Percentiles rank a stretch among this genome's conserved stretches.
phyloP scores from a whole-genome alignment of 2,888 invertebrate genomes.

The Himalopsyche anomala region DNA sequence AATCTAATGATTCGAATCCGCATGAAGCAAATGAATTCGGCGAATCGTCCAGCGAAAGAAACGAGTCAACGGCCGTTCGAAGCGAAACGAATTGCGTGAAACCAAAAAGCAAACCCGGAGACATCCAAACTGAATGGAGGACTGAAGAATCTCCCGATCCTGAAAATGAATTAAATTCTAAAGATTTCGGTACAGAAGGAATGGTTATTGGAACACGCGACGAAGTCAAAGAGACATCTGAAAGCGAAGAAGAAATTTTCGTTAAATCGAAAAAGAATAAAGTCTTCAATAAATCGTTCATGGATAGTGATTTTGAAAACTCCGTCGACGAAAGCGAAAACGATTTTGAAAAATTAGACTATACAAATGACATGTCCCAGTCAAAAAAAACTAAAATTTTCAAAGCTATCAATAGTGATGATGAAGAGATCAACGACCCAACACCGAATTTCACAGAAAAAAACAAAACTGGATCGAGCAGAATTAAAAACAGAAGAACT shows the following conservation, averaged over 20 bases:
- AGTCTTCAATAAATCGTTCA: neutral
- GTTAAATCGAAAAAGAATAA: neutral
- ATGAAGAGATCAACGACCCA: neutral
- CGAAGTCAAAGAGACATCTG: neutral
- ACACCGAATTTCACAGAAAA: conserved; percentile 57
- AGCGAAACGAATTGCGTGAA: neutral
- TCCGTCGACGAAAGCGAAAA: neutral
- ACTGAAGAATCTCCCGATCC: neutral
- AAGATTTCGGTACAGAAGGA: too few relatives aligned
- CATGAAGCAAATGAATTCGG: too few relatives aligned
- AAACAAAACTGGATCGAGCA: conserved; percentile 68
- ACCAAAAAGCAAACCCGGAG: neutral
- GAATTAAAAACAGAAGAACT: conserved; percentile 70
- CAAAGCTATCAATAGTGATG: neutral
- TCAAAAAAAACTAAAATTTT: neutral
- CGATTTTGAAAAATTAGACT: neutral
- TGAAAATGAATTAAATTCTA: neutral
- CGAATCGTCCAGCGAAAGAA: too few relatives aligned
- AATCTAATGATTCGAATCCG: too few relatives aligned
- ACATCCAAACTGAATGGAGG: neutral
- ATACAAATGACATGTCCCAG: neutral
- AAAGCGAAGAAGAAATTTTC: conserved; percentile 11
- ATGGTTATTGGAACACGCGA: too few relatives aligned
- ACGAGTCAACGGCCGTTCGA: neutral
- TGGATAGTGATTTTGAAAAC: neutral